phyloP scores from a whole-genome alignment of 2,113 vertebrate species.

The Nestor notabilis region DNA sequence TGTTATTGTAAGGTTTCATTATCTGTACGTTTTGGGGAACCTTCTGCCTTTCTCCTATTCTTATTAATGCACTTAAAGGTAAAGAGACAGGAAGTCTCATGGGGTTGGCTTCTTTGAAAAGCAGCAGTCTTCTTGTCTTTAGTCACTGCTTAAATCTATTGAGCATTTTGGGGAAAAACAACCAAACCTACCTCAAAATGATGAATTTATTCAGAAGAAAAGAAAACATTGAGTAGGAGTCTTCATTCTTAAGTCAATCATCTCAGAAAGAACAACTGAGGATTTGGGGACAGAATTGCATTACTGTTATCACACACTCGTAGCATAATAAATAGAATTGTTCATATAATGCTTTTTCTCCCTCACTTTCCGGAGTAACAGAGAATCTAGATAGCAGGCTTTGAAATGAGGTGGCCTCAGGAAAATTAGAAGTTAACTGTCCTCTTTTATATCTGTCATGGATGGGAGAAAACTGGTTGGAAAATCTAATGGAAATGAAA shows the following conservation, averaged over 20 bases:
- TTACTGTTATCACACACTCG: background rate
- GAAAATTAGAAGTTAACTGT: background rate
- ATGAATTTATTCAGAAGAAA: background rate
- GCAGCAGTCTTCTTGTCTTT: background rate
- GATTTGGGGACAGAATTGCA: background rate
- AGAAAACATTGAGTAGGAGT: background rate
- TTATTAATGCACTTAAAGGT: background rate
- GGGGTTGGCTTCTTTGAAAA: background rate
- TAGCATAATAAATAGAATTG: background rate
- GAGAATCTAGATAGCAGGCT: background rate
- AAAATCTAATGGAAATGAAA: slow-evolving; percentile 1
- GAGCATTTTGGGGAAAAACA: background rate
- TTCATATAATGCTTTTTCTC: background rate
- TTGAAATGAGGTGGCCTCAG: background rate
- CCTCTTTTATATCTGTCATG: background rate
- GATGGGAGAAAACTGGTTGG: background rate
- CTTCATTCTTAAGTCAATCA: background rate
- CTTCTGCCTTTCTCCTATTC: background rate
- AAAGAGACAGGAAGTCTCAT: background rate
- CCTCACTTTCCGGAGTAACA: background rate
- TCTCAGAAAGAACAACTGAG: background rate
- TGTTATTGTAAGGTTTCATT: background rate
- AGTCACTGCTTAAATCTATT: background rate
- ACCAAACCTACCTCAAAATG: background rate
- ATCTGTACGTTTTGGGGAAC: background rate